Conservation (phyloP, 2,797 vertebrate genomes). For the Scolopax bukidnonensis region DNA sequence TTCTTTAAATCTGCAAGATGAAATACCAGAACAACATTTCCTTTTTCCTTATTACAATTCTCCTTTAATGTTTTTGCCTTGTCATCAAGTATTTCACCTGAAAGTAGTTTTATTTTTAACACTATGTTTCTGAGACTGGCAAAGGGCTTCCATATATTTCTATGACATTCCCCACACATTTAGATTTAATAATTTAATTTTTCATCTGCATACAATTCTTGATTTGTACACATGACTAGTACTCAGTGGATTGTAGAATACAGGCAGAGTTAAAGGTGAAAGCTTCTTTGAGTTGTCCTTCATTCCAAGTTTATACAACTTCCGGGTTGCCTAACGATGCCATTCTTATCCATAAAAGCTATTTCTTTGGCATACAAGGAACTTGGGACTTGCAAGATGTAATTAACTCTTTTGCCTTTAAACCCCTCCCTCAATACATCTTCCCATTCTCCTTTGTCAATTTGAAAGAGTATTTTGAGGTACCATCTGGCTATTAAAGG, state of each 20-base stretch:
- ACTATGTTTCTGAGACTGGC: neutral
- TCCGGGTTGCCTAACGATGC: neutral
- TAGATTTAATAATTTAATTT: neutral
- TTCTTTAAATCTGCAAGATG: neutral
- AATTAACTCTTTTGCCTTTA: conserved; percentile 39
- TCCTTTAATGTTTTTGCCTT: neutral
- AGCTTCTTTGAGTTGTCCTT: neutral
- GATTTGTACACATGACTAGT: neutral
- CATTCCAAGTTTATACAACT: neutral
- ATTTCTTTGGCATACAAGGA: conserved; percentile 24
- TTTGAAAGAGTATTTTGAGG: neutral
- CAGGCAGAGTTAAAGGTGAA: neutral
- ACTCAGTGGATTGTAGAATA: neutral
- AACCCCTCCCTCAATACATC: neutral
- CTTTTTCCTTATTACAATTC: neutral
- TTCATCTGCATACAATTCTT: neutral
- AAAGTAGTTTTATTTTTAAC: neutral
- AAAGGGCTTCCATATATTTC: neutral
- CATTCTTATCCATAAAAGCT: conserved; percentile 14
- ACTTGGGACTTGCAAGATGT: neutral
- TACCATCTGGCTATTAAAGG: neutral
- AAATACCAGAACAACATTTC: neutral
- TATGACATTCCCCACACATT: neutral
- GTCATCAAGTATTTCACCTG: neutral
- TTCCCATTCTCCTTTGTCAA: neutral